phyloP scores from a whole-genome alignment of 2,888 invertebrate genomes.

The Caenorhabditis macrosperma region DNA sequence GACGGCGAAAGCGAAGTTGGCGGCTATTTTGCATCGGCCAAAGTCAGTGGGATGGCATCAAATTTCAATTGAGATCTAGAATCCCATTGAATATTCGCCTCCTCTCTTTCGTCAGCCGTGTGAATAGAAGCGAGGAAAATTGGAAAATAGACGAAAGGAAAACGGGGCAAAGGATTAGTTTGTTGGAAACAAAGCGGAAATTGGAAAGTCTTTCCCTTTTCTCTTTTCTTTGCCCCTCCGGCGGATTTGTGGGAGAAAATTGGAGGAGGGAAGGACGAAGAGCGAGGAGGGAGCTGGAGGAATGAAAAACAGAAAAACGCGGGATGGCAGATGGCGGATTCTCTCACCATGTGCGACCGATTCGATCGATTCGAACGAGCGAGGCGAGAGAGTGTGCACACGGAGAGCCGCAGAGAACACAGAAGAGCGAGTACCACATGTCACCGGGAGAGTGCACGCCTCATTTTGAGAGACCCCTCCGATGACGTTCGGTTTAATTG shows the following conservation, averaged over 20 bases:
- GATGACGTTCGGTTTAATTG: neutral
- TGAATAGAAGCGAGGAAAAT: neutral
- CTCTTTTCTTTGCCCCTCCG: conserved; percentile 1
- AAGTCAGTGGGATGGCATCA: neutral
- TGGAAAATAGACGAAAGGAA: neutral
- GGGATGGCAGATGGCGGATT: conserved; percentile 34
- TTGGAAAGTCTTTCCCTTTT: conserved; percentile 11
- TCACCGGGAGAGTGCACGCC: neutral
- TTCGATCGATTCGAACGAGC: conserved; percentile 9
- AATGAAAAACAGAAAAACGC: conserved; percentile 9
- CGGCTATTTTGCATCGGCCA: too few species aligned
- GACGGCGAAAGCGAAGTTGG: too few species aligned
- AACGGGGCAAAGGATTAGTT: conserved; percentile 10
- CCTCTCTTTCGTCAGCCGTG: neutral
- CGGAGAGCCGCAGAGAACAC: neutral
- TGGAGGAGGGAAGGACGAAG: conserved; percentile 8
- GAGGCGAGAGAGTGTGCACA: conserved; percentile 2
- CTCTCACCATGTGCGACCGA: conserved; percentile 28
- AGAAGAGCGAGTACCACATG: neutral
- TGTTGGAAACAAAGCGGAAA: conserved; percentile 21
- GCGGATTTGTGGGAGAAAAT: conserved; percentile 27
- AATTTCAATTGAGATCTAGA: neutral
- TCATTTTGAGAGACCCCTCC: neutral
- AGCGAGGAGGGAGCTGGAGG: neutral
- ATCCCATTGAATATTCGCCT: neutral